Percentiles rank a stretch among this genome's conserved stretches.
These are phyloP conservation scores for Taenaris catops DNA, from an alignment of 2,888 invertebrate species.

Conservation along the genomic window DNA sequence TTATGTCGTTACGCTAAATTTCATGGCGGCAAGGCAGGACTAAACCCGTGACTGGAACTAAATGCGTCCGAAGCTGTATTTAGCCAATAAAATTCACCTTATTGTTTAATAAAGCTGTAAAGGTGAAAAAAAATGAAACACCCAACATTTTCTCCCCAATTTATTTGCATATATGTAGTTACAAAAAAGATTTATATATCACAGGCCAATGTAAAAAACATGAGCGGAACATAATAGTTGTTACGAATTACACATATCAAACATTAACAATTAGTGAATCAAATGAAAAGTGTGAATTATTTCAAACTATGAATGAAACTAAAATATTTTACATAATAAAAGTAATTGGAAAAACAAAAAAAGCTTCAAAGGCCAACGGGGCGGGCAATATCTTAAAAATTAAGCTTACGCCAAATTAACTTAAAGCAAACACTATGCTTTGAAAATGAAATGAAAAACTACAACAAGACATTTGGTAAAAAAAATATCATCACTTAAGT, in stretches of 20 bases:
- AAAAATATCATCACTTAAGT: conserved; percentile 45
- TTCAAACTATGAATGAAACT: too few species aligned
- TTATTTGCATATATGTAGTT: conserved; percentile 22
- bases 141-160: conserved; percentile 22
- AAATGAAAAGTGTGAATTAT: too few species aligned
- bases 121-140: conserved; percentile 24
- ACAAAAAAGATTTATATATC: conserved; percentile 62
- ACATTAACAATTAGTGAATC: too few species aligned
- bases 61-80: too few species aligned
- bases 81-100: not conserved
- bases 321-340: not conserved
- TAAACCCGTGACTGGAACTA: too few species aligned
- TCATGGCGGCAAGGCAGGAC: too few species aligned
- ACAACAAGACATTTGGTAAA: conserved; percentile 52
- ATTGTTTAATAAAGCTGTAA: too few species aligned
- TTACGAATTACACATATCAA: not conserved
- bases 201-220: conserved; percentile 52
- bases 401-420: conserved; percentile 16
- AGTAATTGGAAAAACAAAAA: not conserved
- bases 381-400: conserved; percentile 2
- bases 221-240: conserved; percentile 1
- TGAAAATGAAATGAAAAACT: conserved; percentile 16
- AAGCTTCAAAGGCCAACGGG: not conserved
- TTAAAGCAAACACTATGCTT: conserved; percentile 15
- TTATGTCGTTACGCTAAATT: too few species aligned